Conservation (phyloP, 2,888 invertebrate species). For the Argyra leucocephala region DNA sequence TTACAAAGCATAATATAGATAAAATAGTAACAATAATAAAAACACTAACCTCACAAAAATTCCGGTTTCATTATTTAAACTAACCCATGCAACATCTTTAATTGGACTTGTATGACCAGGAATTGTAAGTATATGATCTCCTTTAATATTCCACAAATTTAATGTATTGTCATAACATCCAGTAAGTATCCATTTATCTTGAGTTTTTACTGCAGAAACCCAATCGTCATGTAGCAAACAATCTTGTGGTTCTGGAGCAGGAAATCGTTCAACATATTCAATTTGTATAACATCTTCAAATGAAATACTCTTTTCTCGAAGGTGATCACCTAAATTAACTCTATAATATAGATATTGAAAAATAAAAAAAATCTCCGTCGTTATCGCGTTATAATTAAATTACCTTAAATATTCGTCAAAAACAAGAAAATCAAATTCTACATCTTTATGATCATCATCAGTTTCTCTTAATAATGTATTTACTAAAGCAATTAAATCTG, state of each 20-base stretch:
- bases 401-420: conserved; percentile 70
- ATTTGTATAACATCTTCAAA: conserved; percentile 78
- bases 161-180: conserved; percentile 91
- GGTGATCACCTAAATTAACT: conserved; percentile 55
- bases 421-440: conserved; percentile 81
- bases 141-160: conserved; percentile 80
- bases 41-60: conserved; percentile 56
- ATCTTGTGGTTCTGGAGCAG: conserved; percentile 86
- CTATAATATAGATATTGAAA: conserved; percentile 17
- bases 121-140: conserved; percentile 71
- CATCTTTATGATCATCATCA: conserved; percentile 36
- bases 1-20: neutral
- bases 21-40: conserved; percentile 12
- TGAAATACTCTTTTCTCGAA: conserved; percentile 64
- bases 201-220: conserved; percentile 78
- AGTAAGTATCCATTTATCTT: conserved; percentile 69
- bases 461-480: conserved; percentile 65
- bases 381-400: neutral
- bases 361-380: neutral
- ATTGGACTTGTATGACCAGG: conserved; percentile 80
- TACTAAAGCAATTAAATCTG: conserved; percentile 66
- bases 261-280: conserved; percentile 83
- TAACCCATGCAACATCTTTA: conserved; percentile 81
- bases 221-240: conserved; percentile 93
- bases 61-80: conserved; percentile 53